Evolutionary conservation across 2,797 vertebrate genomes (phyloP).

Genomic region (Enoplosus armatus): DNA sequence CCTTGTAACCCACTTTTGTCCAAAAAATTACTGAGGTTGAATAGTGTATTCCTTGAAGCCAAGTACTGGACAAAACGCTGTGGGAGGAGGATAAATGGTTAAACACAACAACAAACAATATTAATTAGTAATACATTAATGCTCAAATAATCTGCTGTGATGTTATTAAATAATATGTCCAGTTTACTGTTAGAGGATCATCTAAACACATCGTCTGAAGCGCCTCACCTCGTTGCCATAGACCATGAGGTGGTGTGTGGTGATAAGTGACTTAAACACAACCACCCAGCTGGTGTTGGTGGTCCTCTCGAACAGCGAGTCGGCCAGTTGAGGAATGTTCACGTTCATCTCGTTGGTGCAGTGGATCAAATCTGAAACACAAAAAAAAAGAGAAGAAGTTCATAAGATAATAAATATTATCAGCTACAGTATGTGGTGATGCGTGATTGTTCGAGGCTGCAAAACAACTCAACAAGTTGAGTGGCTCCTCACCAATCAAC

Average conservation of each 20-base stretch:
- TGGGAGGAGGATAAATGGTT: slow-evolving; percentile 30
- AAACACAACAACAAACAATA: neutral
- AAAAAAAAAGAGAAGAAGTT: neutral
- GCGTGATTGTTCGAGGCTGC: neutral
- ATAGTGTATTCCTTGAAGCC: slow-evolving; percentile 99
- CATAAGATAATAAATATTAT: neutral
- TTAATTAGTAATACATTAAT: neutral
- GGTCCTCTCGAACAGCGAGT: slow-evolving; percentile 97
- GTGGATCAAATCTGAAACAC: slow-evolving; percentile 94
- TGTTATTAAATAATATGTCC: neutral
- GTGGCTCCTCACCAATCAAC: neutral
- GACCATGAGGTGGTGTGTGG: slow-evolving; percentile 99
- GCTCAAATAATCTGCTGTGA: neutral
- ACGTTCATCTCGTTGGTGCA: slow-evolving; percentile 99
- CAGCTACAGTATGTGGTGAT: neutral
- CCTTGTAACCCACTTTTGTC: slow-evolving; percentile 99
- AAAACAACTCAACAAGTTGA: neutral
- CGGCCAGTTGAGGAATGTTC: slow-evolving; percentile 99
- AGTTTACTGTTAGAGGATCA: neutral
- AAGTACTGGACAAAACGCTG: slow-evolving; percentile 99
- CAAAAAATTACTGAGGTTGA: slow-evolving; percentile 99
- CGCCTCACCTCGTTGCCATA: slow-evolving; percentile 96
- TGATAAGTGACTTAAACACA: slow-evolving; percentile 98
- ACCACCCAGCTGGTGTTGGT: slow-evolving; percentile 99
- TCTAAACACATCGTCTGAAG: neutral